Base-by-base conservation (phyloP, 2,113 vertebrate species). In the Chaenocephalus aceratus region DNA sequence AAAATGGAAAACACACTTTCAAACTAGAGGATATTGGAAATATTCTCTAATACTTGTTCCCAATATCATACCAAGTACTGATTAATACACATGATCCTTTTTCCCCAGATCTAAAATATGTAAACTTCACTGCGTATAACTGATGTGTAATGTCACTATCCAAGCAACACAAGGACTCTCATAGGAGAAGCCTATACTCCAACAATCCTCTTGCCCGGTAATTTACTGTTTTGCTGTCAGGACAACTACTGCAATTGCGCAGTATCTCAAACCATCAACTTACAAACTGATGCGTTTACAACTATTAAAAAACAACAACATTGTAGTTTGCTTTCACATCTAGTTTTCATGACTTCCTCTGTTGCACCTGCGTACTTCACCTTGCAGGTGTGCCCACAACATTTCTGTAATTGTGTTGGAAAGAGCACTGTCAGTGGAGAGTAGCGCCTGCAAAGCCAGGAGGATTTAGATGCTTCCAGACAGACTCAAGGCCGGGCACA, bases 391-490 rank as follows among this genome's bases (percentile, higher is more conserved):
- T 64, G 76, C 78, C 70, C 58, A 63, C 26, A 41, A 23, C 64
- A 71, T 78, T 73, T 44, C 46, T 76, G 59, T 44, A 34, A 54
- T 70, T 64, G 70, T 66, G 36, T 82, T 82, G 58, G 82, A 82
- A 80, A 75, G 72, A 84, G 62, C 83, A 44, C 62, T 63, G 60
- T 59, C 56, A 82, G 75, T 57, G n/a, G 53, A 59, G 56, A 74
- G 72, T 75, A 81, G 60, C 82, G 74, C 68, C 77, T n/a, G 36
- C 41, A 84, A 84, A 86, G 48, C 76, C 80, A 18, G 21, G 10
- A 48, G 79, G 86, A 68, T 88, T 83, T 88, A 73, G 65, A 81
- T 82, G 51, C 69, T 85, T 77, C 51, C 34, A 73, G 64, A 61
- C 68, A 75, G 26, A 79, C 62, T 84, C 65, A 56, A 74, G 82